These are phyloP conservation scores for Tribolium madens DNA, from an alignment of 1,140 invertebrate species.

Conservation along the genomic window DNA sequence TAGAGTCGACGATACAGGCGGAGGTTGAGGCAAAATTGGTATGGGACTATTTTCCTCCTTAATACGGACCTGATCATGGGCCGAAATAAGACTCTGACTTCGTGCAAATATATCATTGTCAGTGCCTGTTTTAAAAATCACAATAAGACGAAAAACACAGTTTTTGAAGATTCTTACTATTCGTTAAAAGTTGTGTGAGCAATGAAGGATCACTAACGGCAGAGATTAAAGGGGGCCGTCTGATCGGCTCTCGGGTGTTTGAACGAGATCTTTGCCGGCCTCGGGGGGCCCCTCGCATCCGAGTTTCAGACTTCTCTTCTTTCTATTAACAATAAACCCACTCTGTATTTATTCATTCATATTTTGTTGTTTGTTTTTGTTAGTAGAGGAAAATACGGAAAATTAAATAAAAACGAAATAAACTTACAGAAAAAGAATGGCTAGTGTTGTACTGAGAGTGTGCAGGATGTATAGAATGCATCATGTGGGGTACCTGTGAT, in stretches of 20 bases:
- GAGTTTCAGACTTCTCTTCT: slow-evolving; percentile 54
- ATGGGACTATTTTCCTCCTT: slow-evolving; percentile 59
- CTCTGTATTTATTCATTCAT: not conserved
- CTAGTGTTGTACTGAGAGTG: slow-evolving; percentile 40
- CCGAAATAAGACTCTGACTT: slow-evolving; percentile 11
- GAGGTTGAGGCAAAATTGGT: slow-evolving; percentile 57
- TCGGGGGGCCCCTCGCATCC: slow-evolving; percentile 50
- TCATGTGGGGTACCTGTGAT: slow-evolving; percentile 59
- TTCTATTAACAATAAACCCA: slow-evolving; percentile 36
- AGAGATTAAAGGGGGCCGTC: slow-evolving; percentile 69
- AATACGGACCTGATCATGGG: slow-evolving; percentile 52
- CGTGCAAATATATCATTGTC: slow-evolving; percentile 9
- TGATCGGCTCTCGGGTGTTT: slow-evolving; percentile 62
- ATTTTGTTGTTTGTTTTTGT: not conserved
- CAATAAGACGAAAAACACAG: not conserved
- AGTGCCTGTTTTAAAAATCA: not conserved
- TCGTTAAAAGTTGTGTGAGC: slow-evolving; percentile 75
- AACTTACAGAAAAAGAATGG: slow-evolving; percentile 36
- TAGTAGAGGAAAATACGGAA: not conserved
- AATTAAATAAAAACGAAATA: slow-evolving; percentile 16
- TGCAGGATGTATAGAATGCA: slow-evolving; percentile 34
- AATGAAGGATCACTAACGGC: slow-evolving; percentile 71
- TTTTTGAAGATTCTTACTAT: slow-evolving; percentile 50
- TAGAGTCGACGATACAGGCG: slow-evolving; percentile 59
- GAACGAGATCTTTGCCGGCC: slow-evolving; percentile 60